These are phyloP conservation scores for Agrilus cyanescens DNA, from an alignment of 2,888 invertebrate genomes.

Conservation along the genomic window DNA sequence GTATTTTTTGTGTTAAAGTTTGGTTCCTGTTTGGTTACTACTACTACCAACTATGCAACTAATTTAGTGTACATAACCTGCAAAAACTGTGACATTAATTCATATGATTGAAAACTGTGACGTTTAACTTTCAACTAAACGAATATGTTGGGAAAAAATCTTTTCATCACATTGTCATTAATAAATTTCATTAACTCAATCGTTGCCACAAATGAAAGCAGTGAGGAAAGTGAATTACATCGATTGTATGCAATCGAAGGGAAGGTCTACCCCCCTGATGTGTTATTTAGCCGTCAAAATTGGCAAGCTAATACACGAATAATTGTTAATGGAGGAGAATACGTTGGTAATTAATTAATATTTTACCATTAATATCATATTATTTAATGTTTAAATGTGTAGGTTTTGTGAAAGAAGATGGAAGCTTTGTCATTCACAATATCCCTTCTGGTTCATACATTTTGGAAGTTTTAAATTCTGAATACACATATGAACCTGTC, in stretches of 20 bases:
- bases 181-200: too few relatives aligned
- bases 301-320: conserved; percentile 71
- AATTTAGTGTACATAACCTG: too few relatives aligned
- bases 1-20: too few relatives aligned
- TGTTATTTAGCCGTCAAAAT: conserved; percentile 40
- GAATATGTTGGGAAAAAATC: too few relatives aligned
- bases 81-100: too few relatives aligned
- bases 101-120: too few relatives aligned
- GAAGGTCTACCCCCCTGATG: conserved; percentile 63
- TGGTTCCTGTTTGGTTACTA: too few relatives aligned
- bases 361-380: too few relatives aligned
- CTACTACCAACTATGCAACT: too few relatives aligned
- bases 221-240: conserved; percentile 37
- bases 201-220: conserved; percentile 9
- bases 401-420: conserved; percentile 84
- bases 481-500: conserved; percentile 85
- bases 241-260: conserved; percentile 68
- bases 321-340: conserved; percentile 82
- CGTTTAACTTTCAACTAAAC: too few relatives aligned
- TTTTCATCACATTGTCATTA: too few relatives aligned
- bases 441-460: conserved; percentile 89
- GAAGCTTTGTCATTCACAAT: conserved; percentile 78
- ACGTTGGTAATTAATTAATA: conserved; percentile 20
- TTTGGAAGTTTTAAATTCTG: conserved; percentile 82
- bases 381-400: conserved; percentile 27